These are phyloP conservation scores for Hyperoplus immaculatus DNA, from an alignment of 2,797 vertebrate species.

Conservation along the genomic window DNA sequence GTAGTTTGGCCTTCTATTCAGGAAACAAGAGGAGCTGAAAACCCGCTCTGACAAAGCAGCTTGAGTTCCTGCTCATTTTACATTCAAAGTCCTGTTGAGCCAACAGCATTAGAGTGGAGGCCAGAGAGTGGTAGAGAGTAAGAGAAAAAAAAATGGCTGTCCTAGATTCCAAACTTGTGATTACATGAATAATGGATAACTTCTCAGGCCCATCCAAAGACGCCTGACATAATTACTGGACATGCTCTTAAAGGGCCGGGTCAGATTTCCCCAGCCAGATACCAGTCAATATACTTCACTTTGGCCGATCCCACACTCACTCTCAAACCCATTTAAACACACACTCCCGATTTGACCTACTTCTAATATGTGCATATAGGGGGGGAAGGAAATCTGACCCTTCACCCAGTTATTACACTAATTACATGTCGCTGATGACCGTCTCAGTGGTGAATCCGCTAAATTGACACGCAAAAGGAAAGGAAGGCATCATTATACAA, in stretches of 20 bases:
- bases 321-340: constrained; percentile 25
- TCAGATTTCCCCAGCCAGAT: constrained; percentile 70
- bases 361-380: constrained; percentile 51
- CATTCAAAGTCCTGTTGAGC: constrained; percentile 37
- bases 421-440: constrained; percentile 73
- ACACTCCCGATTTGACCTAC: constrained; percentile 67
- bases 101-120: constrained; percentile 30
- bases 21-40: constrained; percentile 28
- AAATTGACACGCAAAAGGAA: constrained; percentile 67
- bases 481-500: constrained; percentile 65
- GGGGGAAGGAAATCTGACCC: constrained; percentile 72
- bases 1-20: constrained; percentile 16
- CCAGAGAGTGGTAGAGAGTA: neutral
- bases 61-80: constrained; percentile 39
- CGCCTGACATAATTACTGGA: constrained; percentile 80
- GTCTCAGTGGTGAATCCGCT: constrained; percentile 62
- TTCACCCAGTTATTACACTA: constrained; percentile 79
- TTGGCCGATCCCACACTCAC: constrained; percentile 55
- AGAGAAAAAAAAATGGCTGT: constrained; percentile 55
- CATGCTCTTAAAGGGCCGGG: constrained; percentile 65
- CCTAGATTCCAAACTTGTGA: constrained; percentile 81
- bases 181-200: constrained; percentile 78
- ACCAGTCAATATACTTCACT: constrained; percentile 68
- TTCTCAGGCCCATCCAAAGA: constrained; percentile 73
- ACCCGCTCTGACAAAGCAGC: constrained; percentile 38